phyloP scores from a whole-genome alignment of 2,888 invertebrate species.

The Halictus quadricinctus region DNA sequence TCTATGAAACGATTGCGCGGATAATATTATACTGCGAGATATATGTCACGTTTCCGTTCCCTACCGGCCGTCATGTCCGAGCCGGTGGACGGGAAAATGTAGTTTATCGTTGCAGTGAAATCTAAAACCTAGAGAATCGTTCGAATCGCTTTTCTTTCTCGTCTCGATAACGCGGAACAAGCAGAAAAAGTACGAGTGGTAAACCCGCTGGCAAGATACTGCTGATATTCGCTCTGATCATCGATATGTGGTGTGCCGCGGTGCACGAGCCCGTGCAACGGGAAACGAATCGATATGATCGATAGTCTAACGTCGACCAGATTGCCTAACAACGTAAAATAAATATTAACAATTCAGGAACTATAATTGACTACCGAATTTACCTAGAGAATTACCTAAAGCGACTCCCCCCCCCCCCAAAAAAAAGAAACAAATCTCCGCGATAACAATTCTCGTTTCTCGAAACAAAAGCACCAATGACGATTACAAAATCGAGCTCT shows the following conservation, averaged over 20 bases:
- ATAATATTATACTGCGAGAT: background rate
- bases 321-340: constrained; percentile 21
- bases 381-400: constrained; percentile 18
- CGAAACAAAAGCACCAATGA: constrained; percentile 1
- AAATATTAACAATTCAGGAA: constrained; percentile 27
- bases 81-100: constrained; percentile 13
- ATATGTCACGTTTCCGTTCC: background rate
- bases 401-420: background rate
- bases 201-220: constrained; percentile 49
- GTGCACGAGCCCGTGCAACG: background rate
- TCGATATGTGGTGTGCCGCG: constrained; percentile 43
- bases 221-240: constrained; percentile 30
- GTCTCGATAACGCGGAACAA: constrained; percentile 46
- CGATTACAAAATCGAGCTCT: background rate
- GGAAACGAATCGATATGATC: background rate
- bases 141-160: constrained; percentile 11
- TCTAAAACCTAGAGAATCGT: constrained; percentile 18
- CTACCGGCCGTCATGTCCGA: background rate
- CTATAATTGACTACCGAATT: constrained; percentile 27
- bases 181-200: constrained; percentile 32
- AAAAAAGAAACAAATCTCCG: background rate
- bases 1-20: background rate
- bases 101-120: constrained; percentile 23
- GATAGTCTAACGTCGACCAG: background rate
- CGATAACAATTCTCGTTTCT: background rate